These are phyloP conservation scores for Baccha elongata DNA, from an alignment of 2,888 invertebrate genomes.

Conservation along the genomic window DNA sequence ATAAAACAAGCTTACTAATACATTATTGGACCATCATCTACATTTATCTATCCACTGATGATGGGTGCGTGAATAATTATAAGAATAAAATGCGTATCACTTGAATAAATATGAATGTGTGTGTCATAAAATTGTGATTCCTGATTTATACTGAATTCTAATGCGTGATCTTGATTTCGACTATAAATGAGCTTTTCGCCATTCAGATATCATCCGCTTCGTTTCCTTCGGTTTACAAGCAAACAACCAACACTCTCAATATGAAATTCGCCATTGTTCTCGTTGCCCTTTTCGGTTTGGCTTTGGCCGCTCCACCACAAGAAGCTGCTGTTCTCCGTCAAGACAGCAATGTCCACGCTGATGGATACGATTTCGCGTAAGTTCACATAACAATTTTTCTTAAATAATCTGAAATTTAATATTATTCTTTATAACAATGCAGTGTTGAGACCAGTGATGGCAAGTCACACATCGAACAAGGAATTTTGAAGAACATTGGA, in stretches of 20 bases:
- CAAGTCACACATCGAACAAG: constrained; percentile 80
- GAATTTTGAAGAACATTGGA: constrained; percentile 81
- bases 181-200: constrained; percentile 58
- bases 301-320: constrained; percentile 79
- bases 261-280: constrained; percentile 78
- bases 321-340: constrained; percentile 86
- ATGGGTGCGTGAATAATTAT: no score
- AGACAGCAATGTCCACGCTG: constrained; percentile 82
- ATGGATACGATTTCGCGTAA: constrained; percentile 57
- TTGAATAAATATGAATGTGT: no score
- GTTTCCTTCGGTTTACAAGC: constrained; percentile 59
- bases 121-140: no score
- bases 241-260: constrained; percentile 55
- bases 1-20: no score
- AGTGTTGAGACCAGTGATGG: constrained; percentile 82
- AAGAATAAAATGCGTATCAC: no score
- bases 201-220: constrained; percentile 56
- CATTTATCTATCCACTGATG: no score
- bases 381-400: background rate
- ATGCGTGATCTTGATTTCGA: no score
- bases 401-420: background rate
- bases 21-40: no score
- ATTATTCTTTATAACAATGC: background rate
- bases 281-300: constrained; percentile 77
- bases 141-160: no score